These are phyloP conservation scores for Darevskia nairensis DNA, from an alignment of 2,797 vertebrate species.

Conservation along the genomic window DNA sequence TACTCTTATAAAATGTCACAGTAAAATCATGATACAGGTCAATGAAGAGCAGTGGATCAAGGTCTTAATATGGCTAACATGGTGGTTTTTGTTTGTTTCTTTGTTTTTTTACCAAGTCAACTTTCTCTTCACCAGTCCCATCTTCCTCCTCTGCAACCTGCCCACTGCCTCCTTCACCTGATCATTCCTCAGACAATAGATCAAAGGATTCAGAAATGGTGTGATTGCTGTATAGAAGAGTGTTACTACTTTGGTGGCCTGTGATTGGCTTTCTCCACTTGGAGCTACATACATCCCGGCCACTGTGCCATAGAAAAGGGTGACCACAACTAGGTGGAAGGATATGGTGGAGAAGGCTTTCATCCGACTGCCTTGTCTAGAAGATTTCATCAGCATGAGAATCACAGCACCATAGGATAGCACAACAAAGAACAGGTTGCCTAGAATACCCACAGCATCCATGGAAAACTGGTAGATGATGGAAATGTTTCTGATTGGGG, in stretches of 20 bases:
- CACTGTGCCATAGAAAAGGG: conserved; percentile 61
- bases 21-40: too few relatives aligned
- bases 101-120: too few relatives aligned
- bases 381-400: background rate
- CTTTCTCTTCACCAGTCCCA: too few relatives aligned
- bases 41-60: too few relatives aligned
- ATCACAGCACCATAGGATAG: background rate
- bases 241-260: background rate
- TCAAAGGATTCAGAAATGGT: background rate
- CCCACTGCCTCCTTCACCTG: background rate
- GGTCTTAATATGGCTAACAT: too few relatives aligned
- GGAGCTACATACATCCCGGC: background rate
- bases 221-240: background rate
- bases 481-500: background rate
- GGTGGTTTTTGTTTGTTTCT: too few relatives aligned
- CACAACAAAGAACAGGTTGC: background rate
- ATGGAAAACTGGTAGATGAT: background rate
- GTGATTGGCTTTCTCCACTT: background rate
- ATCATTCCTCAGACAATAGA: background rate
- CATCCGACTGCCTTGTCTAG: conserved; percentile 29
- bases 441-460: background rate
- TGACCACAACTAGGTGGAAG: background rate
- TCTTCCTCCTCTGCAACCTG: too few relatives aligned
- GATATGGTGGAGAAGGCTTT: conserved; percentile 41
- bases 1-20: too few relatives aligned